Conservation (phyloP, 2,113 vertebrate genomes). For the Actenoides lindsayi region DNA sequence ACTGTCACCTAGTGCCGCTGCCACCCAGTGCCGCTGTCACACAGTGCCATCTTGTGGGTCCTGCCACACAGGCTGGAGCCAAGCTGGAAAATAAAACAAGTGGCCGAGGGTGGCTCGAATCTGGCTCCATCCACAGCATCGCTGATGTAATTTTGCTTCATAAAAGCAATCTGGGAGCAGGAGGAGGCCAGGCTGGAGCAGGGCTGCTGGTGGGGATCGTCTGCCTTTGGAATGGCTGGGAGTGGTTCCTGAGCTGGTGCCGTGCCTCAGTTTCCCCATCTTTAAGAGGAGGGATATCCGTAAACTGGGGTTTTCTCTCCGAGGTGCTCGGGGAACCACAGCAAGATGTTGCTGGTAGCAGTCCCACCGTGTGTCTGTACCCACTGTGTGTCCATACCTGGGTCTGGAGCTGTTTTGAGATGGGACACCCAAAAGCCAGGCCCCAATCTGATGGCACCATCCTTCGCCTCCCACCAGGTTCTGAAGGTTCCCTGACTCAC, state of each 20-base stretch:
- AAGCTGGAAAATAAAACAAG: background rate
- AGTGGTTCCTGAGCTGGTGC: fast-evolving
- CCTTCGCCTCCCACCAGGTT: background rate
- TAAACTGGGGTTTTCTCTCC: background rate
- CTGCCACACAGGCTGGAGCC: background rate
- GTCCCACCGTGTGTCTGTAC: background rate
- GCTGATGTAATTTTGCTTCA: background rate
- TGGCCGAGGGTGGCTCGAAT: background rate
- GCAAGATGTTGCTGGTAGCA: background rate
- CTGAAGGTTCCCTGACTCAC: background rate
- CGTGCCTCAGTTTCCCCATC: background rate
- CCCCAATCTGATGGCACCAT: fast-evolving
- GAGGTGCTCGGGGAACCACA: fast-evolving
- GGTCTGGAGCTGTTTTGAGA: fast-evolving
- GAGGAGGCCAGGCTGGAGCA: background rate
- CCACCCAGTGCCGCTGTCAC: slow-evolving; percentile 5
- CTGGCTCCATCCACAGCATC: background rate
- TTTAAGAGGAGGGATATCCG: fast-evolving
- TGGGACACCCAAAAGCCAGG: background rate
- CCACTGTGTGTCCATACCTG: background rate
- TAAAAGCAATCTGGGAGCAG: background rate
- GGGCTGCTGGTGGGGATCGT: fast-evolving
- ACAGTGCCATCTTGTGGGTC: slow-evolving; percentile 47
- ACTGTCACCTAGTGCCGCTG: background rate
- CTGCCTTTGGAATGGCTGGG: fast-evolving